Evolutionary conservation across 2,113 vertebrate species (phyloP), one percentile per base, ranked within the genome.

Genomic region (Origma solitaria): DNA sequence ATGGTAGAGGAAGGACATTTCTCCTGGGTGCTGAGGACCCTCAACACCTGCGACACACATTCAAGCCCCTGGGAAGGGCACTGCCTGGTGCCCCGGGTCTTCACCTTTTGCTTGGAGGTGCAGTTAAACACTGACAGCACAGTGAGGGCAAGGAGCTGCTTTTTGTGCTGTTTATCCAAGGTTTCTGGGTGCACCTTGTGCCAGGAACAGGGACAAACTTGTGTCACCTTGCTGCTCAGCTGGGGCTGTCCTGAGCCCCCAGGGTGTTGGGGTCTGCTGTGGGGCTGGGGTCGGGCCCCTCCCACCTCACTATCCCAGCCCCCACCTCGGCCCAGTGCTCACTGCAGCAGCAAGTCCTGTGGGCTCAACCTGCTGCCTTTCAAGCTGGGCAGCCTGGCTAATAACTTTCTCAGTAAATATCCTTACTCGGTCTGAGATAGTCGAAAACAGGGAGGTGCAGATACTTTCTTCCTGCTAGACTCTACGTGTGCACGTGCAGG

Each of bases 191-290:
- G 6, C 13, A 47, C 30, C 9, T 28, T 30, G 56, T 23, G 42
- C 35, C 53, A 82, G 24, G 31, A 53, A 18, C 31, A 51, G 50
- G 28, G 50, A 31, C 23, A 22, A 22, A 13, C 25, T 21, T 3
- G 0, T 24, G 16, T n/a, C 45, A 47, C 30, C 18, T 51, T 0
- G 0, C 28, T 38, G 54, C 44, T 65, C 1, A 2, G 21, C 11
- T 66, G 49, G 37, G 42, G 37, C 65, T 38, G 37, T 38, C 44
- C 78, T 49, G 50, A 84, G 78, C 8, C 44, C 56, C 16, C 57
- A 17, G 31, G 24, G 27, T 69, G 28, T 0, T 2, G 1, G 50
- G 28, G 23, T 42, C 31, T 50, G 45, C 6, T 49, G 58, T 2
- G 20, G 51, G 50, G 27, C 11, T 18, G 25, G 54, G 3, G 20